Evolutionary conservation across 1,140 invertebrate genomes (phyloP), one percentile per base, ranked within the genome.

Genomic region (Orussus abietinus): DNA sequence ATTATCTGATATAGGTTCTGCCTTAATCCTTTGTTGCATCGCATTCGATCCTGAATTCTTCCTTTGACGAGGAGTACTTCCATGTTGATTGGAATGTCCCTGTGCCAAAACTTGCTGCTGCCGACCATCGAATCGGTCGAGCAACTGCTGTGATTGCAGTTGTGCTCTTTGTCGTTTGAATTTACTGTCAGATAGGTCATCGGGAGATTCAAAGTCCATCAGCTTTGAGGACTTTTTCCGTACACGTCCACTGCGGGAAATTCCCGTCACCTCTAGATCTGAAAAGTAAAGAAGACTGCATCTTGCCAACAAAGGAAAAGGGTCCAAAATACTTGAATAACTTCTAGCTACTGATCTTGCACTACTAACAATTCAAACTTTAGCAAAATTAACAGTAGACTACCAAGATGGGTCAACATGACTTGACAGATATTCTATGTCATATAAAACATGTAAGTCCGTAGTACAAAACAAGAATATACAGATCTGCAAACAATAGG

Each of bases 161-260:
- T 68, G 54, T 7, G 59, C 51, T 53, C 71, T 69, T 36, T 71
- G 66, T 17, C 60, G 55, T 18, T 71, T 71, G 14, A 71, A 59
- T 41, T 74, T 72, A 18, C 59, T 69, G 34, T 78, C 77, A 5
- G 72, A 64, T 36, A 64, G 51, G 53, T 92, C 88, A 64, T 94
- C 90, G 0, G 86, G 85, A 1, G 88, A 89, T 61, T 94, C 90
- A 73, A 92, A 94, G 66, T 93, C 92, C 65, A 92, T 85, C 7
- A 96, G 73, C 67, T 96, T 96, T 1, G 91, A 92, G 5, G 92
- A 95, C 67, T 96, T 96, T 72, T 96, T 96, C 26, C 91, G 76
- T 1, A 96, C 89, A 30, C 91, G 75, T 12, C 90, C 91, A 57
- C 90, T 92, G 36, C 88, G 76, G 3, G 90, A 92, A 14, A 92